Evolutionary conservation across 1,140 invertebrate genomes (phyloP).

Genomic region (Drosophila auraria): DNA sequence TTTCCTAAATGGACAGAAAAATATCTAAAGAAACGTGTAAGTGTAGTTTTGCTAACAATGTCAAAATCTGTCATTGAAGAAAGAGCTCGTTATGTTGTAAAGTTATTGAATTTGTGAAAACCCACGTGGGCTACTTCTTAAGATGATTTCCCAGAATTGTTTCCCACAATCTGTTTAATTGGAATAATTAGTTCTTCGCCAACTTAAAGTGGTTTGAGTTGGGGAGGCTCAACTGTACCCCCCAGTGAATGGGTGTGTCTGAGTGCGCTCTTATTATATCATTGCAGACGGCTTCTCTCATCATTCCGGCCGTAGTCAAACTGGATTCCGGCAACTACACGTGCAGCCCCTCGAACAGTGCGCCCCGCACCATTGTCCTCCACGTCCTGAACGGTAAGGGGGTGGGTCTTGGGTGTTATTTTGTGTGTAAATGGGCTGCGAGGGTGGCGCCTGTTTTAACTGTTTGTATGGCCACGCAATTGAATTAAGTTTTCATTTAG

Average conservation of each 20-base stretch:
- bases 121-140: neutral
- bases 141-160: neutral
- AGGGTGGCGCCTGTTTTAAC: constrained; percentile 40
- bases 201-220: neutral
- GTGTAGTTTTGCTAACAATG: too few relatives aligned
- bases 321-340: constrained; percentile 84
- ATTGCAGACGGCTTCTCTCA: constrained; percentile 81
- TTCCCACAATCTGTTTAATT: neutral
- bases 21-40: too few relatives aligned
- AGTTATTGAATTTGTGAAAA: too few relatives aligned
- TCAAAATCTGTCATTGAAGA: too few relatives aligned
- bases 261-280: constrained; percentile 35
- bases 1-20: too few relatives aligned
- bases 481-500: constrained; percentile 85
- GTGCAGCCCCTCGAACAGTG: constrained; percentile 84
- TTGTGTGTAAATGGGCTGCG: constrained; percentile 6
- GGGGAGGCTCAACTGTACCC: constrained; percentile 1
- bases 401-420: neutral
- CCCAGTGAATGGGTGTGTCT: neutral
- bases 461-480: constrained; percentile 73
- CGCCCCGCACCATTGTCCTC: constrained; percentile 79
- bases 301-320: constrained; percentile 84
- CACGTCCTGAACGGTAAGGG: constrained; percentile 84
- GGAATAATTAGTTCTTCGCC: neutral
- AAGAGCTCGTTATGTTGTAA: too few relatives aligned